Evolutionary conservation across 2,888 invertebrate species (phyloP), one percentile per base, ranked within the genome.

Genomic region (Invenusta paracnida): DNA sequence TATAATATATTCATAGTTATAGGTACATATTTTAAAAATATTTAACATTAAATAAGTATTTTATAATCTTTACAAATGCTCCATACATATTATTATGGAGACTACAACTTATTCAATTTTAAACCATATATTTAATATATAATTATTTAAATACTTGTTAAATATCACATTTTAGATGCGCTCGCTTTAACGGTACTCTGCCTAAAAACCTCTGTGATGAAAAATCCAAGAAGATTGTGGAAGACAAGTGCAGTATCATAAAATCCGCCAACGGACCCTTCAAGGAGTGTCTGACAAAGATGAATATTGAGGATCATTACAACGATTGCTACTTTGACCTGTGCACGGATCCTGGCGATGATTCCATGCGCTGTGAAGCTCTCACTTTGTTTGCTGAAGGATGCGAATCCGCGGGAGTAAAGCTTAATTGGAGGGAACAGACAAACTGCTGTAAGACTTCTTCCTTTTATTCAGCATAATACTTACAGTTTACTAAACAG

Each of bases 301-400:
- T 84, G 28, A 67, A 84, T 66, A 28, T 29, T 1, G 67, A 48
- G 73, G 28, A 66, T 5, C 28, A 28, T 29, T 84, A 84, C 30
- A 66, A 66, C 1, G 67, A 66, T 5, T 84, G 84, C 84, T 84
- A 84, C 30, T 84, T 84, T 67, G 84, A 84, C 23, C 28, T 84
- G 84, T 84, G 84, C 73, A 67, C 84, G 27, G 84, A 84, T 67
- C 84, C 84, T 0, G 29, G 17, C 30, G 73, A 84, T 27, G 73
- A 66, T 11, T 67, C 25, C 2, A 28, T 84, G 67, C 66, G 67
- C 13, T 84, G 84, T 67, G 25, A 67, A 28, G 67, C 29, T 1
- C 48, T 28, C n/a, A 2, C 25, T 28, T 67, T 25, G 25, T 84
- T 28, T 25, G 84, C 84, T 28, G 66, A 67, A 5, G 29, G 25